A percentile compares a stretch with the other conserved stretches of the same genome.
These are phyloP conservation scores for Dioctria rufipes DNA, from an alignment of 2,888 invertebrate species.

Conservation along the genomic window DNA sequence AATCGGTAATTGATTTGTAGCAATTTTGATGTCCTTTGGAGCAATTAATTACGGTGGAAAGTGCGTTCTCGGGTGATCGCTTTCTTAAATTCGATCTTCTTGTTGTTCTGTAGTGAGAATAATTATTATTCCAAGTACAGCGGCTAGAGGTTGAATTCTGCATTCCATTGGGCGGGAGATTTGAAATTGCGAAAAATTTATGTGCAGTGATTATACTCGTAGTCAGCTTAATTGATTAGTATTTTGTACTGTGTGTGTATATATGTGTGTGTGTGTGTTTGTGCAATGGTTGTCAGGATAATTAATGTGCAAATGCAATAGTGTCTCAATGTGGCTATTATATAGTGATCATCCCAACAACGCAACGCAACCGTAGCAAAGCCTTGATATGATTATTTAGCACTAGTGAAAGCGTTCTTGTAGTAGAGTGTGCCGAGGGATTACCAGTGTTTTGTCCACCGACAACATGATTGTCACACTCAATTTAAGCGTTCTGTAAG, in stretches of 20 bases:
- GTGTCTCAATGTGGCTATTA: not conserved
- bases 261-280: too few species aligned
- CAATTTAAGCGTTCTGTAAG: not conserved
- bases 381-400: conserved; percentile 17
- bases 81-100: too few species aligned
- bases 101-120: too few species aligned
- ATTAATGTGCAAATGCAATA: not conserved
- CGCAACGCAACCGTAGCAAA: not conserved
- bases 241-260: conserved; percentile 10
- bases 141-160: not conserved
- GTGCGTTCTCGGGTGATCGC: not conserved
- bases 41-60: conserved; percentile 29
- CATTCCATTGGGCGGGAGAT: conserved; percentile 16
- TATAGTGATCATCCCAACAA: not conserved
- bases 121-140: too few species aligned
- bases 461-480: conserved; percentile 13
- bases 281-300: not conserved
- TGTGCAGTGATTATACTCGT: not conserved
- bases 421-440: conserved; percentile 6
- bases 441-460: conserved; percentile 7
- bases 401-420: not conserved
- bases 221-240: not conserved
- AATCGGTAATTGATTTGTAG: conserved; percentile 20
- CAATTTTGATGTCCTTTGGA: not conserved
- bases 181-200: conserved; percentile 1